phyloP scores from a whole-genome alignment of 1,140 invertebrate species.

The Neomicropteryx cornuta region DNA sequence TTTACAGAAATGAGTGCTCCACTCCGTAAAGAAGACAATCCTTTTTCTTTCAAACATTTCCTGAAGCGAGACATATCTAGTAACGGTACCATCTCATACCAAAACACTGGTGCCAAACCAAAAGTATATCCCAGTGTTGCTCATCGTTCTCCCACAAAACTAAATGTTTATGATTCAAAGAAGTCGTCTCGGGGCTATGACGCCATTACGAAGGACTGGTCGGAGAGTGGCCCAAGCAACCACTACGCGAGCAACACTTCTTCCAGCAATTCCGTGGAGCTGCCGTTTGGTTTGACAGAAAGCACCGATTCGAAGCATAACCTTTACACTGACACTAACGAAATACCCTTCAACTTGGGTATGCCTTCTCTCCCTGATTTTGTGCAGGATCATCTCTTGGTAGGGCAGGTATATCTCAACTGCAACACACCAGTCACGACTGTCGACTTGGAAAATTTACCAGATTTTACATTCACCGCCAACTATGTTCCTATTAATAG shows the following conservation, averaged over 20 bases:
- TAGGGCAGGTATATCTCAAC: constrained; percentile 46
- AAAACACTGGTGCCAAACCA: constrained; percentile 36
- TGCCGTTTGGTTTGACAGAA: constrained; percentile 33
- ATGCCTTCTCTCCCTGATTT: constrained; percentile 50
- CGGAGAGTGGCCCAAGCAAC: constrained; percentile 19
- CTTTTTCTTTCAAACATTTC: constrained; percentile 75
- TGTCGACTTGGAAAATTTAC: constrained; percentile 42
- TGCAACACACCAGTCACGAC: constrained; percentile 32
- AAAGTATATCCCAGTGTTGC: constrained; percentile 35
- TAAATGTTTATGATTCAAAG: constrained; percentile 26
- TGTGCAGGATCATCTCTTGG: constrained; percentile 51
- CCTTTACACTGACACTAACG: constrained; percentile 26
- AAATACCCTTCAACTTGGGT: constrained; percentile 24
- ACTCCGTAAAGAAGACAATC: constrained; percentile 58
- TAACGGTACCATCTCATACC: constrained; percentile 34
- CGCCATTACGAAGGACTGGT: constrained; percentile 32
- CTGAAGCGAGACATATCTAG: constrained; percentile 45
- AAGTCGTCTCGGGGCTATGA: constrained; percentile 17
- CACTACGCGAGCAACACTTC: constrained; percentile 29
- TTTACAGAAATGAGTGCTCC: too few species aligned
- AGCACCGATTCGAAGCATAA: constrained; percentile 33
- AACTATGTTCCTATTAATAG: constrained; percentile 23
- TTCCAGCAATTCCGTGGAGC: constrained; percentile 34
- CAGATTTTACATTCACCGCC: constrained; percentile 45
- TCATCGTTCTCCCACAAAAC: constrained; percentile 31